These are phyloP conservation scores for Clitarchus hookeri DNA, from an alignment of 2,888 invertebrate species.

Conservation along the genomic window DNA sequence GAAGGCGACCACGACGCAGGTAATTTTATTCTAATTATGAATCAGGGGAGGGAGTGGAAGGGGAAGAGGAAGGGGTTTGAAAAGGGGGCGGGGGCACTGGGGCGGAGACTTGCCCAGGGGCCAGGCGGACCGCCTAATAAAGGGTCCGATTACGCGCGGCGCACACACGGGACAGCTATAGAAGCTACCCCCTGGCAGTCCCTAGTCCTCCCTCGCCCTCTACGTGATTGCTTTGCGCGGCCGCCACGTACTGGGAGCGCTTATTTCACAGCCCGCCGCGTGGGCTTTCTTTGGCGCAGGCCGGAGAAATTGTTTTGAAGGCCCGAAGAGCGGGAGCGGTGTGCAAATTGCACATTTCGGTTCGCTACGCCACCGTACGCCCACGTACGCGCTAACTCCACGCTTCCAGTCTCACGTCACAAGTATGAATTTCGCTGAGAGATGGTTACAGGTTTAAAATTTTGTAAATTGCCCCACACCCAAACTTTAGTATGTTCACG, in stretches of 20 bases:
- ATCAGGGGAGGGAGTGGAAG: not conserved
- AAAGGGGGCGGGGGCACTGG: not conserved
- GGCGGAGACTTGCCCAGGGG: not conserved
- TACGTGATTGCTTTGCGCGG: not conserved
- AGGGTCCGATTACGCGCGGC: not conserved
- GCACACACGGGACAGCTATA: not conserved
- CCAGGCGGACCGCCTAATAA: not conserved
- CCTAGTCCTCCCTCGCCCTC: not conserved
- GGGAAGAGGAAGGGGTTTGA: not conserved
- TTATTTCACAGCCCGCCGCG: no score
- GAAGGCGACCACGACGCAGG: not conserved
- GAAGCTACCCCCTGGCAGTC: not conserved
- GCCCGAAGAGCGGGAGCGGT: no score
- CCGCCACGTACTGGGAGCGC: not conserved
- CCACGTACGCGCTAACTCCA: no score
- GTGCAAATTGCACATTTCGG: no score
- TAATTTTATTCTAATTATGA: conserved; percentile 14
- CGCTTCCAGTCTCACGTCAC: no score
- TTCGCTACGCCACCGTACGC: no score
- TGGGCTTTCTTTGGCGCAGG: no score
- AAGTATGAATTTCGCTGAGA: no score
- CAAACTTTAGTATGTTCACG: no score
- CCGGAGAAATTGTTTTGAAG: no score
- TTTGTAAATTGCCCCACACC: no score
- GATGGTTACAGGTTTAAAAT: no score